Base-by-base conservation (phyloP, 2,797 vertebrate genomes). In the Hybognathus amarus region DNA sequence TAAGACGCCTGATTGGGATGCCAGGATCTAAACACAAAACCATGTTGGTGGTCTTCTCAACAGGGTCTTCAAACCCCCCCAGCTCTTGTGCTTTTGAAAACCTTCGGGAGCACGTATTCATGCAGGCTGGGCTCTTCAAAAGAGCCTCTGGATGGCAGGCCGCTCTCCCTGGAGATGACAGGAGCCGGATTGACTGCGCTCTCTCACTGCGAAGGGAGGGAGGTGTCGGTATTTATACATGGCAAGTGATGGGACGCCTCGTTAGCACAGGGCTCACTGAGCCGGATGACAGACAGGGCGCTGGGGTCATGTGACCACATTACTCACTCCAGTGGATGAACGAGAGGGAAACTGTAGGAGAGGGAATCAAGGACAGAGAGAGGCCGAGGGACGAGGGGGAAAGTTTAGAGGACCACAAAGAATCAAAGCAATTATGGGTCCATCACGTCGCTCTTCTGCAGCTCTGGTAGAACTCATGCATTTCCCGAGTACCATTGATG, bases 241-340 rank as follows among this genome's bases (percentile, higher is more conserved):
- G 93, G 93, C 94, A 94, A 94, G 90, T 92, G 91, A 93, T 94
- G 93, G 91, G 93, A 93, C 92, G 93, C 92, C 92, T 92, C 79
- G 87, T 95, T 94, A 94, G 91, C 40, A 85, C 87, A 91, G 63
- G 90, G 92, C 90, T 93, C 93, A 94, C 87, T 93, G 90, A 91
- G 88, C 92, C 87, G 90, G 91, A 94, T 95, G 92, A 95, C 93
- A 95, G 91, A 91, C 80, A 5, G 75, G 86, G 91, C 89, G 87
- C 91, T 87, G 85, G 90, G 92, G 94, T 93, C 93, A 95, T 93
- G 93, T 95, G 93, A 94, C 93, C 84, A 36, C 89, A 93, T 94
- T 93, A 94, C 88, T 93, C 91, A 91, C 90, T 91, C 87, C 85
- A 89, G 89, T 83, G 18, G 42, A 69, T 42, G 73, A 85, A 86